Base-by-base conservation (phyloP, 2,888 invertebrate genomes). In the Hirtodrosophila cameraria region DNA sequence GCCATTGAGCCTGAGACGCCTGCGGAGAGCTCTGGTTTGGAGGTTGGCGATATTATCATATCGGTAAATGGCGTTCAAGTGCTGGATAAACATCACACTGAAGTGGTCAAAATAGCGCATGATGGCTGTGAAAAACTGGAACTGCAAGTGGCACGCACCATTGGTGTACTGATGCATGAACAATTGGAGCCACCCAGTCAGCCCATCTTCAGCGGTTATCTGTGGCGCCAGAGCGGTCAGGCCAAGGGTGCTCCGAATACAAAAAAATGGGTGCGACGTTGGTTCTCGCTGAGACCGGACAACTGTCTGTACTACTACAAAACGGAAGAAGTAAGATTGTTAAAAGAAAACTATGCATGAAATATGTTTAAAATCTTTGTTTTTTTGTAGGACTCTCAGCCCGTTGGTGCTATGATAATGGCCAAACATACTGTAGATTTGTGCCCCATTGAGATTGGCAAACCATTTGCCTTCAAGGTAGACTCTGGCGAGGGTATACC, bases 291-390 rank as follows among this genome's bases (percentile, higher is more conserved):
- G 52, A 95, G 97, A 83, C 94, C 95, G 49, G 97, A 98, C 92
- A 96, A 97, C 92, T 97, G 97, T 92, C 93, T 98, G 66, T 98
- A 98, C 91, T 97, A 96, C 91, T 98, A 97, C 92, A 98, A 97
- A 92, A 96, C 95, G 85, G 96, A 97, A 91, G 93, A 94, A 90
- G 97, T 97, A 91, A 93, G 94, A n/a, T n/a, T n/a, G n/a, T n/a
- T 92, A 39, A 1, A 2, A 16, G 13, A 15, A n/a, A n/a, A n/a
- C n/a, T n/a, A n/a, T n/a, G n/a, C n/a, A n/a, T n/a, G 16, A 0
- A 41, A 18, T 9, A 6, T 20, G 25, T 4, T 9, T 3, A 7
- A 3, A 20, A 9, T 36, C 0, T 30, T 3, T 20, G 6, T 35
- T 80, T 88, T 88, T 96, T n/a, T n/a, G n/a, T 25, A 71, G 96